Evolutionary conservation across 1,140 invertebrate species (phyloP).

Genomic region (Onthophagus taurus): DNA sequence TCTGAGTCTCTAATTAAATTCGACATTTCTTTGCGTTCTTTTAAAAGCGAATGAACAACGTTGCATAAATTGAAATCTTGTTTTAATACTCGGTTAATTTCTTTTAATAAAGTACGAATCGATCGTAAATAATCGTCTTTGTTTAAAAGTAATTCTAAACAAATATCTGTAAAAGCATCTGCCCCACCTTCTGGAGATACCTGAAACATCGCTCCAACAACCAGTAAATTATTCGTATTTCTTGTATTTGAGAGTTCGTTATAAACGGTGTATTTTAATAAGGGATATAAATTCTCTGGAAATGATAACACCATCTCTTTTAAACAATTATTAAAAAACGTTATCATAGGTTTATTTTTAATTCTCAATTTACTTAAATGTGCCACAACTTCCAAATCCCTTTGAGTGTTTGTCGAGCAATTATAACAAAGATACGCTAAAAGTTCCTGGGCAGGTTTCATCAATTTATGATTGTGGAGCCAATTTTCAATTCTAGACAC

Average conservation of each 20-base stretch:
- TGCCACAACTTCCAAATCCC: constrained; percentile 84
- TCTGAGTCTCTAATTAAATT: constrained; percentile 48
- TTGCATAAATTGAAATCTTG: constrained; percentile 66
- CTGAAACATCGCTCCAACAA: constrained; percentile 79
- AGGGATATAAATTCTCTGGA: constrained; percentile 73
- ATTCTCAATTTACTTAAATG: constrained; percentile 82
- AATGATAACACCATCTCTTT: constrained; percentile 68
- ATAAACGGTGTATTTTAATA: constrained; percentile 87
- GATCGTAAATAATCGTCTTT: constrained; percentile 85
- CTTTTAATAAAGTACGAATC: constrained; percentile 70
- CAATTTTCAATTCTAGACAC: constrained; percentile 81
- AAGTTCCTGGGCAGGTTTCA: constrained; percentile 86
- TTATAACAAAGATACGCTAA: constrained; percentile 87
- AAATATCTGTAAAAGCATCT: constrained; percentile 69
- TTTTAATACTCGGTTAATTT: constrained; percentile 75
- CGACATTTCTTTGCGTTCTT: constrained; percentile 48
- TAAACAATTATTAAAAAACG: constrained; percentile 79
- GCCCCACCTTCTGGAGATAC: constrained; percentile 66
- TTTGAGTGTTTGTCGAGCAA: constrained; percentile 63
- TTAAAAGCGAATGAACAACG: constrained; percentile 61
- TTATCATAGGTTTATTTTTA: constrained; percentile 87
- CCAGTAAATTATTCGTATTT: constrained; percentile 90
- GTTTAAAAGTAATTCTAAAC: constrained; percentile 73
- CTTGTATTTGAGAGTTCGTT: constrained; percentile 87
- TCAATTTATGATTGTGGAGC: constrained; percentile 92